Base-by-base conservation (phyloP, 2,888 invertebrate species). In the Dolichopus griseipennis region DNA sequence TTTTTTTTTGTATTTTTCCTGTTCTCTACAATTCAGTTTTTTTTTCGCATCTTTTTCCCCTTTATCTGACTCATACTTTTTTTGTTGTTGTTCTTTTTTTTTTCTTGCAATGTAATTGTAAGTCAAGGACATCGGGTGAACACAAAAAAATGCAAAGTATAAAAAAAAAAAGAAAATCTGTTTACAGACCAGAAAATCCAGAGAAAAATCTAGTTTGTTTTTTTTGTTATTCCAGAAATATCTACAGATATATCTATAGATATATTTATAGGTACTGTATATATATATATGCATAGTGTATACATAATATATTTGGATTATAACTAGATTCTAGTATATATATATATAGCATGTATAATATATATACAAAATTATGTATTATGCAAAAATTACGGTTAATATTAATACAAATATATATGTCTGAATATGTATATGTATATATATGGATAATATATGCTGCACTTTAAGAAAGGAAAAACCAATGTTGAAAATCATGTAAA, bases 151-250 rank as follows among this genome's bases (percentile, higher is more conserved):
- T 37, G 12, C 18, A 52, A 52, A 52, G 2, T 18, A 52, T 12
- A 52, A 7, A n/a, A 18, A 52, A 52, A 52, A 52, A 52, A 52
- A 52, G 52, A 52, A 52, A 52, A 52, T 52, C n/a, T 52, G n/a
- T 52, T 18, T 52, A 52, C 52, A 52, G 52, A 52, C 52, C 52
- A 52, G 52, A 52, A 52, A 52, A 52, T n/a, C 52, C n/a, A 52
- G 52, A 52, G n/a, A 52, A 52, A 52, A 52, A 52, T 52, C 52
- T 52, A 52, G 52, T 52, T 52, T 52, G 2, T n/a, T 18, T n/a
- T 52, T 52, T 52, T 41, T 12, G 41, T 41, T 5, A 18, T 52
- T 37, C 27, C 27, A 27, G 27, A 27, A 27, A 27, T 27, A 27
- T 27, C 27, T 27, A 27, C 37, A 7, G 8, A 2, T 37, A 37